Evolutionary conservation across 1,140 invertebrate species (phyloP).

Genomic region (Mizuhopecten yessoensis): DNA sequence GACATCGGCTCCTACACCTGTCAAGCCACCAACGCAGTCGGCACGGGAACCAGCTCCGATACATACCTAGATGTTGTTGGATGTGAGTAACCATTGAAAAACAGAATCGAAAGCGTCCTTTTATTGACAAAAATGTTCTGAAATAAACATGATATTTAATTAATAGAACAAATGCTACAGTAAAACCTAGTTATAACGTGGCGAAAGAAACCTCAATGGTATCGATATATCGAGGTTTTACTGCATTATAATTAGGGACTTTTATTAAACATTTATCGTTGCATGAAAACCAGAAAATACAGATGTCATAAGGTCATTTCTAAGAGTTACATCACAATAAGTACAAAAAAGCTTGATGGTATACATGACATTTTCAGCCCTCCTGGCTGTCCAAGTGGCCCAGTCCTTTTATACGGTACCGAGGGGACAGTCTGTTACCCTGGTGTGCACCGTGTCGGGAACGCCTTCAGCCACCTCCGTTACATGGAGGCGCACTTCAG

Average conservation of each 20-base stretch:
- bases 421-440: background rate
- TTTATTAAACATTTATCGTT: too few relatives aligned
- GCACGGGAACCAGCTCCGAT: conserved; percentile 11
- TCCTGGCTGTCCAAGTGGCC: conserved; percentile 41
- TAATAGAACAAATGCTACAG: background rate
- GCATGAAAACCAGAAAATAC: too few relatives aligned
- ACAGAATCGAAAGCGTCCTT: too few relatives aligned
- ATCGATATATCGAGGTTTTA: too few relatives aligned
- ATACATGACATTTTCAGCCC: conserved; percentile 12
- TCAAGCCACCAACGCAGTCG: conserved; percentile 49
- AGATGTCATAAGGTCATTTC: too few relatives aligned
- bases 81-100: conserved; percentile 51
- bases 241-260: too few relatives aligned
- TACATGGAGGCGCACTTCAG: background rate
- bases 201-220: too few relatives aligned
- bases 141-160: background rate
- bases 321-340: too few relatives aligned
- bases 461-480: conserved; percentile 18
- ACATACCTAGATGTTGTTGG: background rate
- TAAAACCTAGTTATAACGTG: too few relatives aligned
- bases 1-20: conserved; percentile 48
- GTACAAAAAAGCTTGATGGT: too few relatives aligned
- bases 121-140: too few relatives aligned
- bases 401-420: conserved; percentile 36
- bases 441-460: conserved; percentile 39